Conservation (phyloP, 2,113 vertebrate species). For the Stigmatopora nigra region DNA sequence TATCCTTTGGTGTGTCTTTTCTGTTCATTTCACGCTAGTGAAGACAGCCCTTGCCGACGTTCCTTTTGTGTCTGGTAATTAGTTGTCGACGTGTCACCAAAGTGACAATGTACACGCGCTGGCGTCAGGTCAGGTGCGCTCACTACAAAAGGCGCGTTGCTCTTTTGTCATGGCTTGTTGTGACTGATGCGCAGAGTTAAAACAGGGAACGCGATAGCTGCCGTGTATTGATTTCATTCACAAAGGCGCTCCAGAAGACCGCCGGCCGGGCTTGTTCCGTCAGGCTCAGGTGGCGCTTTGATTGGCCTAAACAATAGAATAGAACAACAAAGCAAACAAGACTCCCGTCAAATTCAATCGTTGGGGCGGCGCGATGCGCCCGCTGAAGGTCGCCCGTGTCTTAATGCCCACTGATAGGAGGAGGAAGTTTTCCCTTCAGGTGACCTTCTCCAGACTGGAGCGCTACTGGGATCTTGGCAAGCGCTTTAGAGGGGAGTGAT, state of each 20-base stretch:
- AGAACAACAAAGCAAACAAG: constrained; percentile 35
- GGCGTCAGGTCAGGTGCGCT: constrained; percentile 31
- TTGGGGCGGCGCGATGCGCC: constrained; percentile 5
- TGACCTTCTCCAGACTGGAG: constrained; percentile 60
- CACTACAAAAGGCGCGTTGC: constrained; percentile 42
- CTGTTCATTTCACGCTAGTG: background rate
- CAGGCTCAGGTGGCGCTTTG: constrained; percentile 21
- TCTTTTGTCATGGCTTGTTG: constrained; percentile 57
- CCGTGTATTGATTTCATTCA: constrained; percentile 61
- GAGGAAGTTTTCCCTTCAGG: constrained; percentile 52
- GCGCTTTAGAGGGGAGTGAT: constrained; percentile 48
- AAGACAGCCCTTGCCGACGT: background rate
- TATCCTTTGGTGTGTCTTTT: constrained; percentile 76
- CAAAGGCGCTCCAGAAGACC: constrained; percentile 43
- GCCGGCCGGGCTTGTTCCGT: constrained; percentile 24
- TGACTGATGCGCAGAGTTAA: constrained; percentile 57
- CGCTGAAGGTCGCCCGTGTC: constrained; percentile 46
- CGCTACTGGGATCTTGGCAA: constrained; percentile 48
- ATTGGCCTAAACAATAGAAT: constrained; percentile 51
- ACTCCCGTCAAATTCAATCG: constrained; percentile 24
- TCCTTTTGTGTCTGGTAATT: constrained; percentile 2
- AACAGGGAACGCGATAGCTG: constrained; percentile 46
- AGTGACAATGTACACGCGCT: background rate
- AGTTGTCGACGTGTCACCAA: background rate
- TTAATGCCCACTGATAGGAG: constrained; percentile 42